Conservation (phyloP, 2,113 vertebrate genomes). For the Nansenia antarctica region DNA sequence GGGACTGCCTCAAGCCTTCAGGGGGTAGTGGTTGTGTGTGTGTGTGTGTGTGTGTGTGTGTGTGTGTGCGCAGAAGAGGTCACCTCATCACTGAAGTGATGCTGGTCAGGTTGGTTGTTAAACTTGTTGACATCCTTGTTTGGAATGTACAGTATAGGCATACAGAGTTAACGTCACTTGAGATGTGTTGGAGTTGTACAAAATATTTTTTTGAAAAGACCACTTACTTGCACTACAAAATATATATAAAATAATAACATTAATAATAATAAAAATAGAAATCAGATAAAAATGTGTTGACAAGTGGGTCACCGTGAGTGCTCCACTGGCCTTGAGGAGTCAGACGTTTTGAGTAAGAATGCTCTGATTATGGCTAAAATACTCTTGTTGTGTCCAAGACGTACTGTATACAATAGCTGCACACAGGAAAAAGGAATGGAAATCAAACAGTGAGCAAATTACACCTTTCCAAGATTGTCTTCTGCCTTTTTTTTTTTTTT, state of each 20-base stretch:
- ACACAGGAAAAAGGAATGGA: constrained; percentile 47
- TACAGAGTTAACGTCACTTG: constrained; percentile 52
- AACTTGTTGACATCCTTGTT: constrained; percentile 56
- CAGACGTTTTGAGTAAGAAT: constrained; percentile 36
- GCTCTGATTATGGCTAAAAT: constrained; percentile 68
- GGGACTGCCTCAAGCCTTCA: neutral
- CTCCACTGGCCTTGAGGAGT: constrained; percentile 39
- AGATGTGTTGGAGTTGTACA: constrained; percentile 63
- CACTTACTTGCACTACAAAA: constrained; percentile 70
- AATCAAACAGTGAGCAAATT: constrained; percentile 67
- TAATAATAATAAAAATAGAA: constrained; percentile 59
- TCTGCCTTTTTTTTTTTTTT: constrained; percentile 67
- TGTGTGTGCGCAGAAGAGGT: constrained; percentile 15
- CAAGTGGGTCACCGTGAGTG: constrained; percentile 34
- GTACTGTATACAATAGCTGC: constrained; percentile 51
- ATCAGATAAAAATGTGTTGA: constrained; percentile 60
- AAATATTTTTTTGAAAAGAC: constrained; percentile 66
- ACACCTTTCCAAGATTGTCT: constrained; percentile 78
- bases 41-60: constrained; percentile 7
- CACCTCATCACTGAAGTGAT: constrained; percentile 14
- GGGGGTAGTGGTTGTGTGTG: neutral
- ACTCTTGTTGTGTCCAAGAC: constrained; percentile 46
- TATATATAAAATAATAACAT: constrained; percentile 64
- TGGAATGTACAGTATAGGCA: constrained; percentile 68
- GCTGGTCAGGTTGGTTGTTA: constrained; percentile 37